Percentiles rank a stretch among this genome's conserved stretches.
Evolutionary conservation across 2,888 invertebrate genomes (phyloP).

Genomic region (Holacanthella duospinosa): DNA sequence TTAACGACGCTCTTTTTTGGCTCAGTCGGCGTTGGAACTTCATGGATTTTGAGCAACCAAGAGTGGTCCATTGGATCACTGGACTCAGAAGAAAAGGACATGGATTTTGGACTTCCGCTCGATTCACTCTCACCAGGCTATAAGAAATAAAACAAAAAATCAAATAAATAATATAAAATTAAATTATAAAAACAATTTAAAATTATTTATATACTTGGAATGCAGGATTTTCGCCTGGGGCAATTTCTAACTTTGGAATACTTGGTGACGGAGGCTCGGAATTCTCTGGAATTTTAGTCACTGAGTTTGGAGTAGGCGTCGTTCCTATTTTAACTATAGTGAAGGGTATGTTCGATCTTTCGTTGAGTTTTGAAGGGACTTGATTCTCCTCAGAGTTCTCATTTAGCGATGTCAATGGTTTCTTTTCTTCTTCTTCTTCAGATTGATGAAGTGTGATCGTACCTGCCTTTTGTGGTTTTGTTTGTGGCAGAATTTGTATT

Average conservation of each 20-base stretch:
- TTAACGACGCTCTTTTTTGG: conserved; percentile 14
- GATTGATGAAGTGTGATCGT: neutral
- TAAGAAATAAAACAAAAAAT: no score
- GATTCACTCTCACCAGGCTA: conserved; percentile 16
- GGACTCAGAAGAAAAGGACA: conserved; percentile 9
- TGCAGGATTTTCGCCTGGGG: conserved; percentile 8
- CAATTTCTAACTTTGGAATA: conserved; percentile 17
- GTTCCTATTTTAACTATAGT: conserved; percentile 13
- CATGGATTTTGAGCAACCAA: conserved; percentile 28
- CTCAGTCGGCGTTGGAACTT: conserved; percentile 15
- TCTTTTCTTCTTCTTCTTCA: neutral
- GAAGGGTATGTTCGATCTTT: conserved; percentile 11
- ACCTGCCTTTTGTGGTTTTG: conserved; percentile 18
- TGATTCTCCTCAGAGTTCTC: neutral
- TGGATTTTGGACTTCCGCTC: conserved; percentile 16
- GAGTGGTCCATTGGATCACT: conserved; percentile 21
- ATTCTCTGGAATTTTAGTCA: no score
- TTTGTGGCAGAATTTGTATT: conserved; percentile 26
- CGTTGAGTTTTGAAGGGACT: neutral
- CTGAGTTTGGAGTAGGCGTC: conserved; percentile 12
- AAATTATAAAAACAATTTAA: neutral
- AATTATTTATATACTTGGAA: conserved; percentile 5
- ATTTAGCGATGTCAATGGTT: neutral
- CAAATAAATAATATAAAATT: neutral
- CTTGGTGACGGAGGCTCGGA: neutral